These are phyloP conservation scores for Tineola bisselliella DNA, from an alignment of 2,888 invertebrate genomes.

Conservation along the genomic window DNA sequence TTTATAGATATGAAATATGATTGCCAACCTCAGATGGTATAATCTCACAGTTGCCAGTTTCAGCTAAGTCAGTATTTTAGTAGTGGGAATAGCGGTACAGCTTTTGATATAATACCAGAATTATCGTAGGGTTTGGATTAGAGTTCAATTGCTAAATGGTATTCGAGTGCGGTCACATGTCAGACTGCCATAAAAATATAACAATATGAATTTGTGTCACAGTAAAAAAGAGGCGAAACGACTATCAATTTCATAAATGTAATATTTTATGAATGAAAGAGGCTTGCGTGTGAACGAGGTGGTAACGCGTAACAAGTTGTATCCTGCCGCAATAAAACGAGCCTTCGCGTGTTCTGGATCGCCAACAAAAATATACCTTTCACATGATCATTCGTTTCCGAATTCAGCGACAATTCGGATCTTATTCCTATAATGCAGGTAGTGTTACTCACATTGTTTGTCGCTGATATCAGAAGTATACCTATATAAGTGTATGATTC, in stretches of 20 bases:
- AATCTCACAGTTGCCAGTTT: neutral
- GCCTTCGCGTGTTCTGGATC: neutral
- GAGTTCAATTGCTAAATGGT: too few species aligned
- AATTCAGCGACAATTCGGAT: neutral
- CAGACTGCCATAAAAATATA: neutral
- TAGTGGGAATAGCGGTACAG: neutral
- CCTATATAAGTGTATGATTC: neutral
- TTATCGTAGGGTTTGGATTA: too few species aligned
- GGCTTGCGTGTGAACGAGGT: slow-evolving; percentile 11
- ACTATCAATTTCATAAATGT: neutral
- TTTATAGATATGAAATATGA: neutral
- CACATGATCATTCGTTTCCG: neutral
- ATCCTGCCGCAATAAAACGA: neutral
- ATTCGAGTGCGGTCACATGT: too few species aligned
- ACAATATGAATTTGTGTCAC: neutral
- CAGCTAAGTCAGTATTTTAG: neutral
- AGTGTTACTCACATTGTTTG: too few species aligned
- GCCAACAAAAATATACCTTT: neutral
- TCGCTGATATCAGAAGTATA: neutral
- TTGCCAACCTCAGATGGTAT: neutral
- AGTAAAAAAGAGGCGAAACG: neutral
- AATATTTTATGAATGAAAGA: neutral
- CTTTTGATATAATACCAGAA: neutral
- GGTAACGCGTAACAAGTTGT: slow-evolving; percentile 17
- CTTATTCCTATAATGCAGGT: too few species aligned